Base-by-base conservation (phyloP, 1,140 invertebrate species). In the Bombus terrestris region DNA sequence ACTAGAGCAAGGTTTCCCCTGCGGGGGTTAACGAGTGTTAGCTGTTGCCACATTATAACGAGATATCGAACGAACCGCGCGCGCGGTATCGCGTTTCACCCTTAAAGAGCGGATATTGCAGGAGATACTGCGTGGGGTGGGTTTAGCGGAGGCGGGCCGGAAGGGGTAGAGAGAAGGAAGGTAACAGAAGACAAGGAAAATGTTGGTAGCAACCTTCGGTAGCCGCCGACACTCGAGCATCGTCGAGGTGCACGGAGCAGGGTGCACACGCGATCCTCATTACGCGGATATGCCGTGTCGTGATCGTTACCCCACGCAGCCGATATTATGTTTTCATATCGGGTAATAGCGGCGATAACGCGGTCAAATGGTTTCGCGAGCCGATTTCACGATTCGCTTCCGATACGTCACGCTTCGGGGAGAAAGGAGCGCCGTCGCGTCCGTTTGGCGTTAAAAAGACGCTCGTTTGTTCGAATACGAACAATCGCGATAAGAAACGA, bases 21-120 rank as follows among this genome's bases (percentile, higher is more conserved):
- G 78, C 62, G 68, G 89, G 86, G 89, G 90, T 93, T 94, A 94
- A 94, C 93, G 93, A 94, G 92, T 89, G 90, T 87, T 89, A 81
- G 84, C 77, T 69, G 69, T 77, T 80, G 76, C 87, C 90, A 87
- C 87, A 93, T 93, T 93, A 94, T 92, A 93, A 93, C 92, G 92
- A 92, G 92, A 89, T 92, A 93, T 93, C 91, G 92, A 92, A 91
- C 90, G 87, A 89, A 88, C 88, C 69, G 85, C 59, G 84, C 83
- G 85, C 47, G 73, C 79, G 80, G 73, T 94, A 94, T 94, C 92
- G 90, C 87, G 91, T 94, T 94, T 93, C 93, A 91, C 91, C 92
- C 93, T 93, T 92, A 91, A 93, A 94, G 84, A 91, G 88, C 83
- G 86, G 78, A 90, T 90, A 86, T 90, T 87, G 82, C 89, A 84